Evolutionary conservation across 2,113 vertebrate genomes (phyloP), one percentile per base, ranked within the genome.

Genomic region (Hiodon tergisus): DNA sequence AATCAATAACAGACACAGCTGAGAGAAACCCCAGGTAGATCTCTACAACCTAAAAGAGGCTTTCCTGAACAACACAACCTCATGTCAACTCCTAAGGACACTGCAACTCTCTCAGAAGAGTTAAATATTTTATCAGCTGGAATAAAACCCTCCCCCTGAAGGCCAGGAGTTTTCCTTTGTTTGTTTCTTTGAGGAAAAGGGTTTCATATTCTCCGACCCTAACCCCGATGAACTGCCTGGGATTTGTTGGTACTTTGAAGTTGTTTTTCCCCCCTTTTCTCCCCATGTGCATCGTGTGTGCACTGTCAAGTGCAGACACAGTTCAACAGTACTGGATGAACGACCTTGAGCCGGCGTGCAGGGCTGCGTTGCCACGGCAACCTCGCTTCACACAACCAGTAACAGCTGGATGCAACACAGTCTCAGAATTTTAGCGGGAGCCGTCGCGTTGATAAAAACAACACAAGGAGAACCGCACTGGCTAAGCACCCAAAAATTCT

Each of bases 321-420:
- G 71, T 73, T 78, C 67, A 78, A 50, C 71, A 61, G 60, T 62
- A 13, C 85, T 86, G 87, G 87, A 88, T 88, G 88, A 90, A 89
- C 88, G 89, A 91, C 89, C 89, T 91, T 90, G 89, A 91, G 88
- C 87, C 86, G 86, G 87, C 89, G 81, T 84, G 76, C 84, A 83
- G 87, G 86, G 84, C 86, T 90, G 86, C 79, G 89, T 90, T 89
- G 86, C 87, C 84, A 84, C 88, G 88, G 88, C 85, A 88, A 91
- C 88, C 74, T 83, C 85, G 87, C 88, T 86, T 88, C 88, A 84
- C 82, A 78, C 88, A 91, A 89, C 89, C 87, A 87, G 88, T 87
- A 90, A 90, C 89, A 91, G 89, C 89, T 91, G 89, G 89, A 90
- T 91, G 87, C 87, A 87, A 89, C 88, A 86, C 88, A 84, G 88